Base-by-base conservation (phyloP, 2,888 invertebrate genomes). In the Metopia argyrocephala region DNA sequence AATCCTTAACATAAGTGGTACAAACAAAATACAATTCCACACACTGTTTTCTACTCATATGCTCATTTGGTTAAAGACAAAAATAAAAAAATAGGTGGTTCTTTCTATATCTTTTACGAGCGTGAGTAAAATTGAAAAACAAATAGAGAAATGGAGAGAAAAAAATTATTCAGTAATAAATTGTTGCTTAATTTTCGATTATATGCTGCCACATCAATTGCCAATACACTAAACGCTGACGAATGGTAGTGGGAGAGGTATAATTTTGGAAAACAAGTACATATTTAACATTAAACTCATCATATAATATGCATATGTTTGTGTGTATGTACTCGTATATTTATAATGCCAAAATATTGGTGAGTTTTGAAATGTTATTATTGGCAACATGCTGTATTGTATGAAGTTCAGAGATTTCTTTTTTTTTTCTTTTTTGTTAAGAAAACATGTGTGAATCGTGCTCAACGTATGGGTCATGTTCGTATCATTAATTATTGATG, bases 401-500 rank as follows among this genome's bases (percentile, higher is more conserved):
- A 69, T 76, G 78, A 82, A 82, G 78, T 76, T 82, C 76, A 68
- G 71, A 64, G 78, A 76, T 78, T 80, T n/a, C n/a, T n/a, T n/a
- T n/a, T n/a, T n/a, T n/a, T n/a, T n/a, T n/a, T n/a, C n/a, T n/a
- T n/a, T n/a, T n/a, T n/a, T 79, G 48, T 70, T 50, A 57, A 52
- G 61, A 74, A 70, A 73, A 75, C 74, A 81, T 81, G 61, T 75
- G 66, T 28, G 75, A 88, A 86, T 86, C 88, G 88, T 88, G 88
- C 87, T 88, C 85, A 84, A 70, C 84, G 82, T 83, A 83, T 84
- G 79, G 85, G 85, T 86, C 88, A 88, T 89, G 88, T 89, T 86
- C 86, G 84, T 83, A 84, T 85, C 88, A 88, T 89, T 88, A 89
- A 88, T 88, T 89, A 88, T 87, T 85, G 87, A 87, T 89, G 87